Evolutionary conservation across 2,113 vertebrate genomes (phyloP), one percentile per base, ranked within the genome.

Genomic region (Carassius carassius): DNA sequence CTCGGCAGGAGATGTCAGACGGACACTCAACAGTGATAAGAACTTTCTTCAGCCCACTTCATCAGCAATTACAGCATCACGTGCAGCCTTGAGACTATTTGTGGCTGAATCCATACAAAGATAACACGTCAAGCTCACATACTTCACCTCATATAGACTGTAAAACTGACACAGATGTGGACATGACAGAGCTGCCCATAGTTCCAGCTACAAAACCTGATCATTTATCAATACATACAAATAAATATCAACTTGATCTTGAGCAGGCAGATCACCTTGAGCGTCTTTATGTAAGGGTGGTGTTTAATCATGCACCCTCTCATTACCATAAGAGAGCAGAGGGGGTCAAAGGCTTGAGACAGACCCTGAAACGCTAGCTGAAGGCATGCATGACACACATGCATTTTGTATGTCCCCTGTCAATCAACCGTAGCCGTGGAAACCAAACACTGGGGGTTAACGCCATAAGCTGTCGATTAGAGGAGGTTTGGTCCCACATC

Each of bases 401-500:
- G 91, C 86, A 88, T 92, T 95, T 94, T 96, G 94, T 93, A 96
- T 94, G 93, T 93, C 93, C 93, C 89, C 94, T 94, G 94, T 94
- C 95, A 95, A 92, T 93, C 93, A 94, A 92, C 91, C 90, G 91
- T 91, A 41, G 90, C 94, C 93, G 91, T 92, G 60, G 97, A 96
- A 97, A 97, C 93, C 90, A 92, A 81, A 96, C 96, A 95, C 96
- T 95, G 92, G 92, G 91, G 86, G 92, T 93, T 93, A 95, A 41
- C 94, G 95, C 94, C 93, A 94, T 90, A 94, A 94, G 94, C 95
- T 94, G 94, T 94, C 92, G 94, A 96, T 95, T 94, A 95, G 94
- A 95, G 92, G 62, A 92, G 95, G 95, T 96, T 94, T 95, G 94
- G 94, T 91, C 95, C 92, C 92, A 93, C 92, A 94, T 95, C 93